Evolutionary conservation across 1,140 invertebrate genomes (phyloP).

Genomic region (Drosophila cardini): DNA sequence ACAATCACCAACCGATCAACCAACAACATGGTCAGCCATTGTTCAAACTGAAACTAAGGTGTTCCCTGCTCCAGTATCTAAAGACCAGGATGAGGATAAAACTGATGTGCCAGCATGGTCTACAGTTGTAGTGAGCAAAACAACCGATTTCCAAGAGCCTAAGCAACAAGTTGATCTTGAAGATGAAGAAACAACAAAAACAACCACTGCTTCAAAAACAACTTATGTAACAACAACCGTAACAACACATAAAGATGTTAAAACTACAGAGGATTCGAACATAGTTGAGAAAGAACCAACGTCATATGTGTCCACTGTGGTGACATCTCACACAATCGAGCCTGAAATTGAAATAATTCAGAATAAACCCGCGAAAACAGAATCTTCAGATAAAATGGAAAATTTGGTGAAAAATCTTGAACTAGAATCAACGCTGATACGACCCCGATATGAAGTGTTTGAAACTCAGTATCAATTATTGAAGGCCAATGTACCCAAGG

Average conservation of each 20-base stretch:
- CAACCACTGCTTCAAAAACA: conserved; percentile 54
- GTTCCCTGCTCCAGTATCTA: conserved; percentile 49
- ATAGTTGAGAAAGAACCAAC: conserved; percentile 28
- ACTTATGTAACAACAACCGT: conserved; percentile 78
- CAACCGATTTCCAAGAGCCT: conserved; percentile 75
- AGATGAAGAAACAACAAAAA: conserved; percentile 17
- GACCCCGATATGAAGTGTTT: conserved; percentile 35
- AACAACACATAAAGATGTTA: conserved; percentile 65
- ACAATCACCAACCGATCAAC: conserved; percentile 75
- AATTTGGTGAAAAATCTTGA: conserved; percentile 33
- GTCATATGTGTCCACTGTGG: conserved; percentile 70
- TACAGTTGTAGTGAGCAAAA: conserved; percentile 72
- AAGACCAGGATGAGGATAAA: conserved; percentile 3
- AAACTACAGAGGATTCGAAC: conserved; percentile 18
- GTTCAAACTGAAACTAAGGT: conserved; percentile 74
- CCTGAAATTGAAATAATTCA: not conserved
- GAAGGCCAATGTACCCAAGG: conserved; percentile 14
- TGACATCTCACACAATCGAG: conserved; percentile 55
- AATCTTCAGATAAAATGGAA: conserved; percentile 13
- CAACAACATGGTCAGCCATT: conserved; percentile 82
- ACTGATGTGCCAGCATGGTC: conserved; percentile 61
- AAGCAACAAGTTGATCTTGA: conserved; percentile 46
- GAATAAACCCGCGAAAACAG: conserved; percentile 10
- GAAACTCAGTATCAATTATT: conserved; percentile 53
- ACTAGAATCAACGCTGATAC: conserved; percentile 23